phyloP scores from a whole-genome alignment of 2,888 invertebrate species.

The Oscheius onirici region DNA sequence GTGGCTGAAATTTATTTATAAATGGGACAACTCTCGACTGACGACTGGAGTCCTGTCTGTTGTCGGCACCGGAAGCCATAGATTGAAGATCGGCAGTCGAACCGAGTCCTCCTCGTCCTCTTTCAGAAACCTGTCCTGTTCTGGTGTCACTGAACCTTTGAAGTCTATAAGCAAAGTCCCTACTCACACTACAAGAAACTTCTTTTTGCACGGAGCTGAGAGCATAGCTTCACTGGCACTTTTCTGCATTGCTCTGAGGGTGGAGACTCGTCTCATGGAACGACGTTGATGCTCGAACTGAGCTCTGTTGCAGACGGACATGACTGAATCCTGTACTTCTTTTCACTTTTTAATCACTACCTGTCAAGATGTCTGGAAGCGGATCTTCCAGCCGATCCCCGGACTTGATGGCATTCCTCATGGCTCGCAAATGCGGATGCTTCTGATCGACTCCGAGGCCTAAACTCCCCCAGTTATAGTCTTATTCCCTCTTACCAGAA shows the following conservation, averaged over 20 bases:
- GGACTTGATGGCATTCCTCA: constrained; percentile 51
- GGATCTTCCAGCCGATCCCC: constrained; percentile 61
- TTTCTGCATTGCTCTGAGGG: constrained; percentile 64
- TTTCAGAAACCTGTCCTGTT: constrained; percentile 63
- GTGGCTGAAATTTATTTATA: not conserved
- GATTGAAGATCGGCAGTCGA: constrained; percentile 22
- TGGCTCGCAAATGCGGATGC: constrained; percentile 59
- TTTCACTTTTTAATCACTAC: not conserved
- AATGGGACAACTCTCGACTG: not conserved
- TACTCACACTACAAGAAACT: constrained; percentile 66
- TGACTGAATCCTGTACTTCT: constrained; percentile 44
- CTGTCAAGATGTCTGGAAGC: constrained; percentile 62
- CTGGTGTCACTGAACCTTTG: constrained; percentile 57
- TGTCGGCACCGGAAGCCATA: constrained; percentile 26
- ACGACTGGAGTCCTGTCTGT: constrained; percentile 16
- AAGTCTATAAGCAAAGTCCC: not conserved
- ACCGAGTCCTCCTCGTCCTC: constrained; percentile 36
- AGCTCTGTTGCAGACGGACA: constrained; percentile 68
- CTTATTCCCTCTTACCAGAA: constrained; percentile 29
- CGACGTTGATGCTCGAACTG: constrained; percentile 60
- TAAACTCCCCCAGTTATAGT: constrained; percentile 11
- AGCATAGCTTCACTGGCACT: constrained; percentile 53
- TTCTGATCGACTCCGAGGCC: constrained; percentile 60
- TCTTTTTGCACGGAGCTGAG: constrained; percentile 61
- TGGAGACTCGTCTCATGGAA: constrained; percentile 54